Conservation (phyloP, 2,888 invertebrate species). For the Acanthosoma haemorrhoidale region DNA sequence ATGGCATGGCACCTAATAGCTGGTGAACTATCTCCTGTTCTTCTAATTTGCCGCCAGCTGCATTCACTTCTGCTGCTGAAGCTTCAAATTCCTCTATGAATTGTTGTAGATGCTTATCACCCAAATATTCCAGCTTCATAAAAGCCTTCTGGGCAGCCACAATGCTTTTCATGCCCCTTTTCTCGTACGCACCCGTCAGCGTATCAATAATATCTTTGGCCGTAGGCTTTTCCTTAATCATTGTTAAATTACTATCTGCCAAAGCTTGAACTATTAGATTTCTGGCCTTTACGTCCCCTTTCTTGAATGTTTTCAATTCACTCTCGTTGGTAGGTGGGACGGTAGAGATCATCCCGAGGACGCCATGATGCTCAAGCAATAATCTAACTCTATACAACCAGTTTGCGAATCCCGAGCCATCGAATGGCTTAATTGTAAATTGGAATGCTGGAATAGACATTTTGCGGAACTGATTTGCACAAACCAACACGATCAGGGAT, state of each 20-base stretch:
- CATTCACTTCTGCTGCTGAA: no score
- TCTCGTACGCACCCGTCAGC: background rate
- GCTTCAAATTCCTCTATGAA: no score
- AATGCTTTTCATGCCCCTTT: background rate
- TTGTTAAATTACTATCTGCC: background rate
- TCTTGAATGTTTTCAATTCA: background rate
- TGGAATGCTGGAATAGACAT: background rate
- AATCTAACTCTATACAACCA: background rate
- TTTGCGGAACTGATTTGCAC: background rate
- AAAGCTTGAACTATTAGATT: background rate
- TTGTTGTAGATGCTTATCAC: background rate
- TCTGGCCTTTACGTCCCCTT: background rate
- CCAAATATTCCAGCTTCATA: background rate
- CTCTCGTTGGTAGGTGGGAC: background rate
- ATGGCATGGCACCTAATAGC: no score
- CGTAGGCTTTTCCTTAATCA: background rate
- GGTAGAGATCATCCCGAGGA: background rate
- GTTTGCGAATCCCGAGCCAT: background rate
- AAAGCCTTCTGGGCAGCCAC: background rate
- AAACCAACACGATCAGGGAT: background rate
- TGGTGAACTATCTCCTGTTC: no score
- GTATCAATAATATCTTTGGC: background rate
- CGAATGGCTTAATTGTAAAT: background rate
- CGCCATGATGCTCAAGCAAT: background rate
- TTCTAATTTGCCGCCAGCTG: no score